Conservation (phyloP, 1,140 invertebrate genomes). For the Danaus melanippus region DNA sequence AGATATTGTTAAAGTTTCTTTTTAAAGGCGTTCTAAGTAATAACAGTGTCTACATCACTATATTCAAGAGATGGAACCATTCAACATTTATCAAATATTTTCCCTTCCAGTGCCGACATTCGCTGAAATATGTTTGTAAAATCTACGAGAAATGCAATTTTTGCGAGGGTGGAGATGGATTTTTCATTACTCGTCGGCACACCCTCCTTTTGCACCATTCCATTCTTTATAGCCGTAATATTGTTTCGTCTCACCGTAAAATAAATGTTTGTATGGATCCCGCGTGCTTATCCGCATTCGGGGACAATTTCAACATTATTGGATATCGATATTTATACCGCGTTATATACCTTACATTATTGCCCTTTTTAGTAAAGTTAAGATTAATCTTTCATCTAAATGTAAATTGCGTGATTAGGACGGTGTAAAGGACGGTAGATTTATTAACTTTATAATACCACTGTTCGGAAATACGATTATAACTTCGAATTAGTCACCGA, state of each 20-base stretch:
- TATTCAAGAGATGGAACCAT: not conserved
- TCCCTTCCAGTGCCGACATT: conserved; percentile 3
- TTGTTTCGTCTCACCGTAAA: conserved; percentile 41
- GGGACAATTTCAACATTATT: conserved; percentile 41
- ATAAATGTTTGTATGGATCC: conserved; percentile 43
- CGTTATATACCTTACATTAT: too few relatives aligned
- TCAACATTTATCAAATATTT: conserved; percentile 1
- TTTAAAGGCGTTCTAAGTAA: too few relatives aligned
- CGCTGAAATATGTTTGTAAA: conserved; percentile 19
- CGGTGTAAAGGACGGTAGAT: conserved; percentile 8
- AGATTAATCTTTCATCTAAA: conserved; percentile 20
- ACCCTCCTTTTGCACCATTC: conserved; percentile 29
- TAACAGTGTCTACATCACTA: too few relatives aligned
- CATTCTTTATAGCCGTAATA: conserved; percentile 46
- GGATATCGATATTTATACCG: conserved; percentile 31
- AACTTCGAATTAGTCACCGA: conserved; percentile 4
- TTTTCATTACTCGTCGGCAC: conserved; percentile 37
- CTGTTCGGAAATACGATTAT: conserved; percentile 12
- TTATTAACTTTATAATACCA: conserved; percentile 15
- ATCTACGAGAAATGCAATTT: conserved; percentile 32
- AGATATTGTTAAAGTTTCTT: too few relatives aligned
- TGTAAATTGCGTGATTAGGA: conserved; percentile 14
- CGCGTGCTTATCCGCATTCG: conserved; percentile 17
- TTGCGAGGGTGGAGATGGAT: conserved; percentile 27
- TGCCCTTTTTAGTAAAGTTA: too few relatives aligned